Base-by-base conservation (phyloP, 2,113 vertebrate species). In the Eleginops maclovinus region DNA sequence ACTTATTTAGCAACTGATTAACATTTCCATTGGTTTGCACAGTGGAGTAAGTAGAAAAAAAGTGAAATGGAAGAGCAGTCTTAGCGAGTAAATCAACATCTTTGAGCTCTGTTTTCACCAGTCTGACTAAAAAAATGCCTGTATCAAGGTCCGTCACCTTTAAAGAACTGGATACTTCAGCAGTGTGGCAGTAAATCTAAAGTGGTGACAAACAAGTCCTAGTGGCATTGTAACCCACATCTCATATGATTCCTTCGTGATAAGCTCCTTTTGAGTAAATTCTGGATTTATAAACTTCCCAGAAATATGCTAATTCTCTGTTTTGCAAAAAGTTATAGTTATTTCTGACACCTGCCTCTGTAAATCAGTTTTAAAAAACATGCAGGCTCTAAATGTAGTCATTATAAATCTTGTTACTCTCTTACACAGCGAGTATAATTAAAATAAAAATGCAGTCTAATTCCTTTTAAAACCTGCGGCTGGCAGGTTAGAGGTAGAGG, bases 331-430 rank as follows among this genome's bases (percentile, higher is more conserved):
- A 36, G n/a, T 22, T 17, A 55, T 50, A 51, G 16, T 14, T 21
- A 51, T 43, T 17, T 54, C 54, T 50, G 22, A 41, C 44, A 72
- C 64, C 68, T 74, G 75, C 40, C 77, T 72, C 51, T 54, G 41
- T 69, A 28, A 77, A 72, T 24, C 62, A 66, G 58, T 81, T 82
- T 78, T 65, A 70, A 81, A 56, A 61, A 71, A 46, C 64, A 82
- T 67, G 53, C 69, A 54, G 11, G 15, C 10, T 62, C 46, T 54
- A 44, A 74, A 60, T 67, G 55, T 63, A 77, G 54, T 84, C 78
- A 81, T 83, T 86, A 78, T 72, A 73, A 87, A 89, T 83, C 84
- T 86, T 60, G 80, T 84, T 77, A 78, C 67, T 87, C 65, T 86
- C 66, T 61, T 80, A 82, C 69, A 77, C 64, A 81, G 44, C 12